Percentiles rank a stretch among this genome's conserved stretches.
Conservation (phyloP, 2,113 vertebrate species). For the Tautogolabrus adspersus region DNA sequence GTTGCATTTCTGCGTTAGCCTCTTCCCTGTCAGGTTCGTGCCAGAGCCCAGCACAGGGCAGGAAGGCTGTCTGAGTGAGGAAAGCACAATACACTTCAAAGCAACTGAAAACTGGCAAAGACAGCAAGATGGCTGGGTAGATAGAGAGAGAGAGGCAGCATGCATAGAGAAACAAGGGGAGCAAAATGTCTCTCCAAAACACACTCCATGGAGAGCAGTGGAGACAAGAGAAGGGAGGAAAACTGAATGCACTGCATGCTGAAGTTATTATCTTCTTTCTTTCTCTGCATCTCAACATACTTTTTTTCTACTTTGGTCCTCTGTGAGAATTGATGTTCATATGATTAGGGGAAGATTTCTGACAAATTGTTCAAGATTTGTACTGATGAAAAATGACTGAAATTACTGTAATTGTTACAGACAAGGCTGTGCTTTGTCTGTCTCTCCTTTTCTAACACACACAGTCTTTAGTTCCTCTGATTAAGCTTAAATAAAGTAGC, state of each 20-base stretch:
- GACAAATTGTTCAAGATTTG: slow-evolving; percentile 12
- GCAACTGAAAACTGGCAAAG: slow-evolving; percentile 60
- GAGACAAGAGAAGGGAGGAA: slow-evolving; percentile 9
- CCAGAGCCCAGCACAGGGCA: slow-evolving; percentile 45
- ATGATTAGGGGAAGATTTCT: slow-evolving; percentile 3
- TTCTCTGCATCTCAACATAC: neutral
- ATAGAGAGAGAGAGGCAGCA: slow-evolving; percentile 56
- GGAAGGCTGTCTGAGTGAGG: slow-evolving; percentile 57
- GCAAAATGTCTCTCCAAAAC: slow-evolving; percentile 38
- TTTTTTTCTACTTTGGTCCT: slow-evolving; percentile 13
- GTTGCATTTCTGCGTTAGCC: slow-evolving; percentile 28
- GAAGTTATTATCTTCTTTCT: slow-evolving; percentile 20
- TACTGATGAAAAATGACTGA: neutral
- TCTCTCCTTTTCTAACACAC: slow-evolving; percentile 8
- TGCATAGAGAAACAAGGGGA: slow-evolving; percentile 31
- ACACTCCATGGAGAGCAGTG: slow-evolving; percentile 14
- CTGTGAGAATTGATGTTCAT: slow-evolving; percentile 7
- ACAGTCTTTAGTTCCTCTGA: slow-evolving; percentile 30
- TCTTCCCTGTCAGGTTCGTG: slow-evolving; percentile 2
- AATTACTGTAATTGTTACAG: slow-evolving; percentile 1
- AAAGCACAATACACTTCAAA: slow-evolving; percentile 74
- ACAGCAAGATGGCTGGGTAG: slow-evolving; percentile 57
- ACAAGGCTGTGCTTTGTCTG: slow-evolving; percentile 14
- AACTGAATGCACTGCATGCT: slow-evolving; percentile 16
- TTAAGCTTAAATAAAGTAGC: slow-evolving; percentile 45